Base-by-base conservation (phyloP, 2,797 vertebrate genomes). In the Ptychobarbus kaznakovi region DNA sequence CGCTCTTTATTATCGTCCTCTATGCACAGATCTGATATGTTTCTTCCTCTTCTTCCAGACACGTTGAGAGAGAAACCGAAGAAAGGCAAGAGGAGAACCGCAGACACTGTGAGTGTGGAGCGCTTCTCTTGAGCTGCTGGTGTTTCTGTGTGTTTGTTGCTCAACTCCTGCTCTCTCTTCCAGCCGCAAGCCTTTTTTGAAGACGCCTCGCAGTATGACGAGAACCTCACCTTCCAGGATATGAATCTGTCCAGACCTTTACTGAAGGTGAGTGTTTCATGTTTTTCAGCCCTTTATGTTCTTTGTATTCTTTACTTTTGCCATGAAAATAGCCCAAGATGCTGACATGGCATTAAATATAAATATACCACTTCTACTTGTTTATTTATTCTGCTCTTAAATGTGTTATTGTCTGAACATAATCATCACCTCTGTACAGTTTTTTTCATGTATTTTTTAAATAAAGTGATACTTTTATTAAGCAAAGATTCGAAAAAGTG, bases 221-320 rank as follows among this genome's bases (percentile, higher is more conserved):
- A 97, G 49, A 94, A 81, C 38, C 93, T 99, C 81, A 97, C 94
- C 0, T 99, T 99, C 81, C 96, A 96, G 65, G 96, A 97, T 86
- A 99, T 99, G 98, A 99, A 99, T 93, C 96, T 99, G 68, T 99
- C 98, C 79, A 94, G 98, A 70, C 98, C 98, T 4, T 95, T 99
- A 78, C 93, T 99, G 66, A 99, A 99, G 98, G 98, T 98, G 93
- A 75, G 49, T 32, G 38, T 28, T 5, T 18, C 2, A 63, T 63
- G 5, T 5, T 6, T 2, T 25, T 12, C 58, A 25, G 11, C n/a
- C 58, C 13, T 13, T 28, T 63, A 13, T 6, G 12, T 63, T 63
- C 12, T 28, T 28, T 28, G 58, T 15, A 15, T 28, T 0, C 0
- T 51, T 49, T 49, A 5, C 22, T 22, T 44, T 44, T 44, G 44